Evolutionary conservation across 64 coral and sea anemone genomes (phyloP).

Genomic region (Montipora foliosa): DNA sequence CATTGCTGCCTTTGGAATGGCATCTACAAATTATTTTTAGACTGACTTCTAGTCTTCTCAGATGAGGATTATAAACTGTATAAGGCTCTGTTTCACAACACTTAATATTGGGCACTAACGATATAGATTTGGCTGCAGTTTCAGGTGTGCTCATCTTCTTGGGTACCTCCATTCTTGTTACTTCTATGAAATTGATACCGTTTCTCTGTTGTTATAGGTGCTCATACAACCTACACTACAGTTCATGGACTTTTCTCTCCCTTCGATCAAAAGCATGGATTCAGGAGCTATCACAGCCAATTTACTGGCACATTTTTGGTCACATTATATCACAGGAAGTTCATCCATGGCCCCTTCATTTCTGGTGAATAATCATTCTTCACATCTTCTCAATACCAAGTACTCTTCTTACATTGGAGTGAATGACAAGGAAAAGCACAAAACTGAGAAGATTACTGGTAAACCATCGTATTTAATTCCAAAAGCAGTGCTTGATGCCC

Average conservation of each 20-base stretch:
- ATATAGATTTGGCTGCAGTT: too few relatives aligned
- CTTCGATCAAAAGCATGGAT: conserved; percentile 18
- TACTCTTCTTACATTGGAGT: conserved; percentile 69
- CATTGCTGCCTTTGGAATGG: too few relatives aligned
- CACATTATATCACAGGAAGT: conserved; percentile 63
- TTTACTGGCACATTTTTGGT: conserved; percentile 11
- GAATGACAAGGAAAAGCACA: background rate
- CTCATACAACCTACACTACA: conserved; percentile 82
- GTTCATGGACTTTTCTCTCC: conserved; percentile 81
- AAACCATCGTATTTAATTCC: conserved; percentile 41
- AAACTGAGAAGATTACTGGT: background rate
- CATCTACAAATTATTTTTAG: too few relatives aligned
- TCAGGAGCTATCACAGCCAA: background rate
- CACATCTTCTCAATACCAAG: conserved; percentile 79
- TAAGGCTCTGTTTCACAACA: too few relatives aligned
- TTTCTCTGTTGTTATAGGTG: conserved; percentile 39
- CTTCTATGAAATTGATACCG: too few relatives aligned
- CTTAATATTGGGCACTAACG: too few relatives aligned
- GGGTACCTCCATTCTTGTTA: background rate
- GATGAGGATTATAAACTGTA: too few relatives aligned
- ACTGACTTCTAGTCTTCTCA: too few relatives aligned
- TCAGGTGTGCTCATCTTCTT: too few relatives aligned
- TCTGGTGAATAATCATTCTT: conserved; percentile 49
- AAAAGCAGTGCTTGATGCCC: conserved; percentile 25
- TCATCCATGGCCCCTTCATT: conserved; percentile 32